A percentile compares a stretch with the other conserved stretches of the same genome.
phyloP scores from a whole-genome alignment of 1,140 invertebrate genomes.

The Dendrolimus kikuchii region DNA sequence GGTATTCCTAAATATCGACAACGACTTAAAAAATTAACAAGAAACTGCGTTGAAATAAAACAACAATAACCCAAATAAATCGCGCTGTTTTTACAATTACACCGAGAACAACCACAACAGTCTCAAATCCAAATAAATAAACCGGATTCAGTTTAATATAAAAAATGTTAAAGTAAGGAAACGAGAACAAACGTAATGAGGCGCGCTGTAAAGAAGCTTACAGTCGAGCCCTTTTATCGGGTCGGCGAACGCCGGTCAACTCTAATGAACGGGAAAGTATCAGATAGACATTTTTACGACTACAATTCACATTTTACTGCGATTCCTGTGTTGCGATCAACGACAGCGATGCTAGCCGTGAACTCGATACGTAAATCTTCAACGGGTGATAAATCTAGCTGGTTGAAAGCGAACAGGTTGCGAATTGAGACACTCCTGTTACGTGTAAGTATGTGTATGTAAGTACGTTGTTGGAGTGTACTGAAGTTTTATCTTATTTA shows the following conservation, averaged over 20 bases:
- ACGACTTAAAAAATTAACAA: too few relatives aligned
- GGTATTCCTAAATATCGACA: too few relatives aligned
- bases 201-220: constrained; percentile 31
- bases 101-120: background rate
- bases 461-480: too few relatives aligned
- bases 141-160: background rate
- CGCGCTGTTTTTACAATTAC: background rate
- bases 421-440: too few relatives aligned
- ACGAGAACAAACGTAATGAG: constrained; percentile 16
- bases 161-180: constrained; percentile 8
- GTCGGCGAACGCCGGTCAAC: constrained; percentile 10
- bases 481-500: too few relatives aligned
- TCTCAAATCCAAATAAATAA: constrained; percentile 1
- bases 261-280: constrained; percentile 35
- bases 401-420: too few relatives aligned
- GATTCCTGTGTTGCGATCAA: constrained; percentile 16
- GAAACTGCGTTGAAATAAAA: too few relatives aligned
- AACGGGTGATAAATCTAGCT: too few relatives aligned
- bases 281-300: constrained; percentile 32
- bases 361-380: too few relatives aligned
- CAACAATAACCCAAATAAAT: too few relatives aligned
- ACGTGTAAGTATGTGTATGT: too few relatives aligned
- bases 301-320: constrained; percentile 24
- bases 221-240: constrained; percentile 23
- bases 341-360: too few relatives aligned